Evolutionary conservation across 2,113 vertebrate species (phyloP).

Genomic region (Pteruthius melanotis): DNA sequence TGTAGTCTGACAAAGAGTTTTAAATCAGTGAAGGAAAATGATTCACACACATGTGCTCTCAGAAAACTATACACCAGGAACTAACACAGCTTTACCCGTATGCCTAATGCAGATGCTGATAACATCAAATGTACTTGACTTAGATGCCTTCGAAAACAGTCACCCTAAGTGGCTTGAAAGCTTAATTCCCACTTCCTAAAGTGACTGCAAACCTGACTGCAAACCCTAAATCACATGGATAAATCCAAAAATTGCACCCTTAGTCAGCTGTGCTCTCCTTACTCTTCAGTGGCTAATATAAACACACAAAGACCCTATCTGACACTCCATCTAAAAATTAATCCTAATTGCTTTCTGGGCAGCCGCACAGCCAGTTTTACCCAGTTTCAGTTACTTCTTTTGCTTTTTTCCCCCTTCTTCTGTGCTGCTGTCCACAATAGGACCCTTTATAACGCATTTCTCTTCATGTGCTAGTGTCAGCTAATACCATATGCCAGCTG

Average conservation of each 20-base stretch:
- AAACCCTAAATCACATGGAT: neutral
- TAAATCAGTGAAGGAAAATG: neutral
- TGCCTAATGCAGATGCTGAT: neutral
- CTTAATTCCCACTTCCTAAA: constrained; percentile 10
- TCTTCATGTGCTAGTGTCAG: neutral
- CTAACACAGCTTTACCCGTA: neutral
- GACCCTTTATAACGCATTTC: neutral
- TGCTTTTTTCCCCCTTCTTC: neutral
- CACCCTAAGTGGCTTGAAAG: neutral
- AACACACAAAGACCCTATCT: neutral
- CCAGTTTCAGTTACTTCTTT: neutral
- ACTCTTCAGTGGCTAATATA: constrained; percentile 2
- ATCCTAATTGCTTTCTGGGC: constrained; percentile 19
- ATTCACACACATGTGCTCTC: neutral
- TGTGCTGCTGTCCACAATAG: neutral
- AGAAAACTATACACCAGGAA: neutral
- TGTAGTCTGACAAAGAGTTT: neutral
- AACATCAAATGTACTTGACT: constrained; percentile 14
- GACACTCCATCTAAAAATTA: constrained; percentile 39
- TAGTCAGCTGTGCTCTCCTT: neutral
- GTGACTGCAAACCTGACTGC: neutral
- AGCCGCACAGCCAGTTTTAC: constrained; percentile 29
- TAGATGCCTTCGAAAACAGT: neutral
- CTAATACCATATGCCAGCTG: neutral
- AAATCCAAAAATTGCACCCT: neutral